Evolutionary conservation across 23 tunicate genomes (phyloP), one percentile per base, ranked within the genome.

Genomic region (Halocynthia aurantium): DNA sequence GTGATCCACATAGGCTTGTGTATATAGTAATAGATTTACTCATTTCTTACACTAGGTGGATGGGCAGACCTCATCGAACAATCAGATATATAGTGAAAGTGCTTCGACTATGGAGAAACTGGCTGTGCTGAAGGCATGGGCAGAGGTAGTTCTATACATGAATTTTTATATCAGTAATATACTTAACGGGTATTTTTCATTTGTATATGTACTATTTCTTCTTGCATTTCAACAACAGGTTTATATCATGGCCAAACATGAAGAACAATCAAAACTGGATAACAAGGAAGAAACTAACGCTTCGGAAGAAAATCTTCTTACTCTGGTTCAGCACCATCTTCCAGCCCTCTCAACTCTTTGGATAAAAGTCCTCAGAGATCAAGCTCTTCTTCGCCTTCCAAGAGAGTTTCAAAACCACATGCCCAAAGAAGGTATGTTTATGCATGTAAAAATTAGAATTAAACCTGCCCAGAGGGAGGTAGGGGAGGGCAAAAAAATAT

Each of bases 71-170:
- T 31, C 44, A 31, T 31, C 44, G 5, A 50, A 5, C 72, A 67
- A 12, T 40, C 83, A 67, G 53, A 22, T 19, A 7, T 81, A 84
- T 75, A 89, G 96, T 70, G 96, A 89, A 81, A 89, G 84, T 70
- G 88, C 96, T 10, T 77, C 90, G 50, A 91, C 97, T 12, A 82
- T 92, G 88, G 87, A 85, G 52, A 86, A 82, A 54, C 85, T 92
- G 11, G 92, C 98, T 2, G 85, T 86, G 65, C 78, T 92, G 65
- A 86, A 73, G 66, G 98, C 98, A 54, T 92, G 98, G 98, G 87
- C 98, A 5, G 90, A 92, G 85, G 97, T 91, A 12, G 12, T 11
- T 58, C 63, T 58, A n/a, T 58, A 1, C 63, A 13, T 15, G 17
- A 58, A 58, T 58, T 58, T 58, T 58, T 58, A 58, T 15, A 58